Evolutionary conservation across 2,797 vertebrate genomes (phyloP), one percentile per base, ranked within the genome.

Genomic region (Mionectes olivaceus): DNA sequence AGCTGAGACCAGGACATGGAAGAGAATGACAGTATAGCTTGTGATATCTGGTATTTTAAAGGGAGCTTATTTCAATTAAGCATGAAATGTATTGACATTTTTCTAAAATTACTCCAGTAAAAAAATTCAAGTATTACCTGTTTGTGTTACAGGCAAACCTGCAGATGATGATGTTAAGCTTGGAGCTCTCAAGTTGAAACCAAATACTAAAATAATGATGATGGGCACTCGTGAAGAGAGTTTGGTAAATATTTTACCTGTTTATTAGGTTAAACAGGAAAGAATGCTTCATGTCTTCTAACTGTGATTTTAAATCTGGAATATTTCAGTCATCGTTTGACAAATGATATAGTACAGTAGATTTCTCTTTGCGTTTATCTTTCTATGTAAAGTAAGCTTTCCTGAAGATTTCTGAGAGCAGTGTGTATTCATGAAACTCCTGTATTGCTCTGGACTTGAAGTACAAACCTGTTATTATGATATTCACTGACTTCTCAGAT

Each of bases 161-260:
- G 99, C 99, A 91, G 99, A 99, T 90, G 99, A 99, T 98, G 99
- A 99, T 89, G 98, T 99, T 95, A 99, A 99, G 96, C 98, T 99
- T 95, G 99, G 99, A 92, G 98, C 98, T 77, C 98, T 99, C 93
- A 99, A 99, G 97, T 97, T 99, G 93, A 99, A 99, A 98, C 99
- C 99, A 85, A 99, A 99, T 98, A 99, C 99, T 75, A 99, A 99
- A 98, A 99, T 99, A 93, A 99, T 99, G 99, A 99, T 99, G 99
- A 99, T 99, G 99, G 99, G 99, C 77, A 99, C 98, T 95, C 99
- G 99, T 98, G 99, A 99, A 95, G 99, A 99, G 97, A 99, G 99
- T 96, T 98, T 99, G 99, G 99, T 99, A 98, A 93, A 95, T 95
- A 94, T 95, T 96, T 97, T 89, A 52, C 76, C 90, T 83, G 55